These are phyloP conservation scores for Drosophila kanekoi DNA, from an alignment of 2,888 invertebrate genomes.

Conservation along the genomic window DNA sequence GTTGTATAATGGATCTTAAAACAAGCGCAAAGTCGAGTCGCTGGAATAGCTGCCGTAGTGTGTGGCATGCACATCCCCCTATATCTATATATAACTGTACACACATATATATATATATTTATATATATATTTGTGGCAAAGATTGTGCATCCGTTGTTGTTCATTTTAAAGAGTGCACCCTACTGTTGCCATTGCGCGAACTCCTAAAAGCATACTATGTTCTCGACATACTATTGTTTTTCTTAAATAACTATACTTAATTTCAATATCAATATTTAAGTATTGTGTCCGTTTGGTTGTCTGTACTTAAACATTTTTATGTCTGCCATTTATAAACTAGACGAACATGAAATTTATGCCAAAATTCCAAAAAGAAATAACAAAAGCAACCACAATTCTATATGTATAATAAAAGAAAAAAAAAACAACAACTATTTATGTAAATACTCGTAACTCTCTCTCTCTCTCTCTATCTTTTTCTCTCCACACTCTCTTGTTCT, in stretches of 20 bases:
- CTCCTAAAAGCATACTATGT: constrained; percentile 67
- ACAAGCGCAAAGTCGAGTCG: constrained; percentile 75
- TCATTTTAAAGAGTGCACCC: constrained; percentile 38
- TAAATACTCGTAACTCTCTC: constrained; percentile 45
- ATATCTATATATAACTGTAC: background rate
- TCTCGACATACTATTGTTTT: constrained; percentile 63
- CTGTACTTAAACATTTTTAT: constrained; percentile 84
- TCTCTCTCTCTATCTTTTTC: constrained; percentile 18
- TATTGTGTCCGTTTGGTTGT: constrained; percentile 83
- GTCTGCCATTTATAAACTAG: constrained; percentile 82
- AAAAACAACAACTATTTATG: constrained; percentile 40
- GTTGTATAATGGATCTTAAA: constrained; percentile 72
- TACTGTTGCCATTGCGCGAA: constrained; percentile 76
- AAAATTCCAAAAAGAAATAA: constrained; percentile 56
- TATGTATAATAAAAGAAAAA: constrained; percentile 30
- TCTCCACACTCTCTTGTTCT: constrained; percentile 24
- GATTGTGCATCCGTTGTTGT: constrained; percentile 35
- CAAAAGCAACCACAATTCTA: constrained; percentile 26
- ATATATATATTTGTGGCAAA: constrained; percentile 15
- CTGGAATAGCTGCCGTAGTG: constrained; percentile 75
- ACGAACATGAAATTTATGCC: constrained; percentile 65
- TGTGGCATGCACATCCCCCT: constrained; percentile 39
- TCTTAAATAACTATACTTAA: constrained; percentile 65
- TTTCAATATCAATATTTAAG: constrained; percentile 72
- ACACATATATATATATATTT: background rate